Percentiles rank a stretch among this genome's conserved stretches.
These are phyloP conservation scores for Dicaeum eximium DNA, from an alignment of 2,113 vertebrate genomes.

Conservation along the genomic window DNA sequence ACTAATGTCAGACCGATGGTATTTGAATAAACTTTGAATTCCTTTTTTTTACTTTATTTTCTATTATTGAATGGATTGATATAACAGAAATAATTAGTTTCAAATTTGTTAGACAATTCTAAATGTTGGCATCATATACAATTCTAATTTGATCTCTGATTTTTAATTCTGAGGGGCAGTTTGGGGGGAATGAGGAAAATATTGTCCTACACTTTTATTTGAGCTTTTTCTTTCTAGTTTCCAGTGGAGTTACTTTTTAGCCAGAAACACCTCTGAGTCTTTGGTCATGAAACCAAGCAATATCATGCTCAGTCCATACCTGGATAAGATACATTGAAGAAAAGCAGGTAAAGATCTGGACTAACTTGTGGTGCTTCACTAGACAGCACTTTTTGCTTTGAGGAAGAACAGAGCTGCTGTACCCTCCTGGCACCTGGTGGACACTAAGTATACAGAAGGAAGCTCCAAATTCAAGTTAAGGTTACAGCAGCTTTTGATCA, in stretches of 20 bases:
- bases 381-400: not conserved
- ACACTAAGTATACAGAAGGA: not conserved
- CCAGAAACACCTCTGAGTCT: not conserved
- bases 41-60: not conserved
- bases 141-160: not conserved
- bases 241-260: not conserved
- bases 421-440: not conserved
- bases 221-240: not conserved
- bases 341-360: not conserved
- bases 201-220: not conserved
- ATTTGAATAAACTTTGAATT: not conserved
- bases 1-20: not conserved
- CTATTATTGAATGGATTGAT: not conserved
- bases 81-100: not conserved
- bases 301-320: not conserved
- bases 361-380: not conserved
- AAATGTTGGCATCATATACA: not conserved
- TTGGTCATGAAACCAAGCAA: not conserved
- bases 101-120: not conserved
- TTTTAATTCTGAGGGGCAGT: not conserved
- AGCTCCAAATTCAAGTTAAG: not conserved
- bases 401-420: not conserved
- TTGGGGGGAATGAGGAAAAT: not conserved
- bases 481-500: conserved; percentile 1
- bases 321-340: not conserved